Percentiles rank a stretch among this genome's conserved stretches.
These are phyloP conservation scores for Aegithalos caudatus DNA, from an alignment of 2,113 vertebrate genomes.

Conservation along the genomic window DNA sequence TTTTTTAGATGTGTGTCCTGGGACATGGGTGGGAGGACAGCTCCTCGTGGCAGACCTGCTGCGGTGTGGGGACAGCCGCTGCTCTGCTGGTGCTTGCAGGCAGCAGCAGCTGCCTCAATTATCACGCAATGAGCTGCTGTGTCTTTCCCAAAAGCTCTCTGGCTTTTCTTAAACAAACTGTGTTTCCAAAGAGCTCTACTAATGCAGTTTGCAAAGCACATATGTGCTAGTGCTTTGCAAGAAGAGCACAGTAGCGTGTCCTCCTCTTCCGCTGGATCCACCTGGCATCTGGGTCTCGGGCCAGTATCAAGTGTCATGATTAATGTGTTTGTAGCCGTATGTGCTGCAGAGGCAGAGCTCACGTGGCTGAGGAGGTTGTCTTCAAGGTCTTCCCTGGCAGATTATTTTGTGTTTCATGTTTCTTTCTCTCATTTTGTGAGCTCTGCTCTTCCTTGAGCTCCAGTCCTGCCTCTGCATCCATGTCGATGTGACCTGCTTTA, in stretches of 20 bases:
- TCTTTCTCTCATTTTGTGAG: not conserved
- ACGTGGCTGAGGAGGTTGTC: not conserved
- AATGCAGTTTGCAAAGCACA: not conserved
- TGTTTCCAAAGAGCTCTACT: not conserved
- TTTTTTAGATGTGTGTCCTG: not conserved
- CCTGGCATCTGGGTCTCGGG: not conserved
- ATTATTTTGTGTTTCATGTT: not conserved
- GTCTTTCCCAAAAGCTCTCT: not conserved
- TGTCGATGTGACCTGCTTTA: not conserved
- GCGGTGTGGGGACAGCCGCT: not conserved
- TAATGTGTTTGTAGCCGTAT: not conserved
- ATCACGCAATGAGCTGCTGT: not conserved
- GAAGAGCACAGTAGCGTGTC: not conserved
- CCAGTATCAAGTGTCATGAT: not conserved
- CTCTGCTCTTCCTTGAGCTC: not conserved
- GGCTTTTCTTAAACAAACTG: not conserved
- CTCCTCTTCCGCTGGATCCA: not conserved
- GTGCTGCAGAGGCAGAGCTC: rapidly evolving
- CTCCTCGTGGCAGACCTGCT: not conserved
- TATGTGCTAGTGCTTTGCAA: not conserved
- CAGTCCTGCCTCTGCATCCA: not conserved
- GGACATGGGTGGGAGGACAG: not conserved
- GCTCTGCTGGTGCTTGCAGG: not conserved
- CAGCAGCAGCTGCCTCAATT: not conserved
- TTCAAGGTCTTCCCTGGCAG: not conserved